Base-by-base conservation (phyloP, 53 echinoderm and acorn worm species). In the Antedon mediterranea region DNA sequence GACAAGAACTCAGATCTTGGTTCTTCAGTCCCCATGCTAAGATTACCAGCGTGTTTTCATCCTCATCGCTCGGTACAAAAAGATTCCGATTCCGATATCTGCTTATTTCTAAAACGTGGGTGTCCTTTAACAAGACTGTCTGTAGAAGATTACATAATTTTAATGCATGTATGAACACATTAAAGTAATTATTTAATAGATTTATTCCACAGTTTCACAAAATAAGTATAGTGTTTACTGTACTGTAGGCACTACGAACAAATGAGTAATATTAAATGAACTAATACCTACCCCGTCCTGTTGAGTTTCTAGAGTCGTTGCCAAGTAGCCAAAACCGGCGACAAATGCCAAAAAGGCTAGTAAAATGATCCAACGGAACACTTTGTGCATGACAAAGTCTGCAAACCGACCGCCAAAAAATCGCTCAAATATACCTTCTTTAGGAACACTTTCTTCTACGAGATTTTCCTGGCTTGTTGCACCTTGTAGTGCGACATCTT, bases 21-120 rank as follows among this genome's bases (percentile, higher is more conserved):
- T 76, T 76, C 34, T 76, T 32, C 28, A 76, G 34, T 33, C 76
- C 76, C 76, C 76, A 76, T 4, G 34, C 76, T 8, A 76, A 33
- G 8, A 33, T 7, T 28, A 76, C 76, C 32, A 20, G 14, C 0
- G 32, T 9, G 7, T 32, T 76, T 0, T 32, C 76, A 29, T 76
- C 76, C 13, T 31, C 32, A 8, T 31, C 32, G 29, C 76, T 76
- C 28, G 32, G 32, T 26, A 76, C 34, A 33, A 76, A 76, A 6
- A 34, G 23, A 28, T 28, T 32, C 5, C 23, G 32, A 33, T 0
- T 33, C 29, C 34, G 32, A 34, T 76, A 32, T 33, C 26, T 31
- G 34, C 15, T 9, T 31, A 76, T 76, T 33, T 33, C 76, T 27
- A 76, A 76, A 33, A 33, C 34, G 34, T 31, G 32, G 28, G 23